Evolutionary conservation across 2,797 vertebrate genomes (phyloP).

Genomic region (Corythornis leucogaster): DNA sequence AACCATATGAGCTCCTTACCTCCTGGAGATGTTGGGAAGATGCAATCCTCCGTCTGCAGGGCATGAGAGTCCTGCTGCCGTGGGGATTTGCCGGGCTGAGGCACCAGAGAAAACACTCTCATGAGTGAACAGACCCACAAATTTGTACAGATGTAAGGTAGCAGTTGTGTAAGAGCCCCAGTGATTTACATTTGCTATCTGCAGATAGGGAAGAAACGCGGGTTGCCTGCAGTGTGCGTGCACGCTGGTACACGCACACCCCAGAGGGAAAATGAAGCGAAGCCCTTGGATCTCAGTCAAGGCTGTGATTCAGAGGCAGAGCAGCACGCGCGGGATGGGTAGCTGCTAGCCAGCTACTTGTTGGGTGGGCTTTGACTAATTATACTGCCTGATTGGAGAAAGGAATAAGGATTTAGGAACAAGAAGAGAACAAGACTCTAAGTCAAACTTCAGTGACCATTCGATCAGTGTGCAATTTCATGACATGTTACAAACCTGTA

Average conservation of each 20-base stretch:
- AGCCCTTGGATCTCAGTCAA: slow-evolving; percentile 61
- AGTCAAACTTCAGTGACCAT: neutral
- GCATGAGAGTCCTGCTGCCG: rapidly evolving
- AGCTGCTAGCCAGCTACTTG: slow-evolving; percentile 21
- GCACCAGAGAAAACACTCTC: neutral
- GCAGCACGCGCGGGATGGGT: neutral
- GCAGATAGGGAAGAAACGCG: neutral
- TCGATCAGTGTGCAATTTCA: neutral
- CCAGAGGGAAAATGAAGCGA: neutral
- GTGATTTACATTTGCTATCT: neutral
- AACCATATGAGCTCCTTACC: neutral
- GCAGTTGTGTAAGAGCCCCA: neutral
- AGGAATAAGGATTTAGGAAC: neutral
- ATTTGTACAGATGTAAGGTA: neutral
- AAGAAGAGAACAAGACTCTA: neutral
- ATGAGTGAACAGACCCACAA: neutral
- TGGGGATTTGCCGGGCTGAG: neutral
- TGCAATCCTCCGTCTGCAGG: rapidly evolving
- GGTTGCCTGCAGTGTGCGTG: neutral
- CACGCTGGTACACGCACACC: neutral
- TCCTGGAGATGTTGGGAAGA: neutral
- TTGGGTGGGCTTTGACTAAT: slow-evolving; percentile 49
- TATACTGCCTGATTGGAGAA: neutral
- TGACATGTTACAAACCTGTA: neutral
- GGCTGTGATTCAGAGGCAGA: slow-evolving; percentile 55